A percentile compares a stretch with the other conserved stretches of the same genome.
Conservation (phyloP, 1,140 invertebrate species). For the Drosophila sp. region DNA sequence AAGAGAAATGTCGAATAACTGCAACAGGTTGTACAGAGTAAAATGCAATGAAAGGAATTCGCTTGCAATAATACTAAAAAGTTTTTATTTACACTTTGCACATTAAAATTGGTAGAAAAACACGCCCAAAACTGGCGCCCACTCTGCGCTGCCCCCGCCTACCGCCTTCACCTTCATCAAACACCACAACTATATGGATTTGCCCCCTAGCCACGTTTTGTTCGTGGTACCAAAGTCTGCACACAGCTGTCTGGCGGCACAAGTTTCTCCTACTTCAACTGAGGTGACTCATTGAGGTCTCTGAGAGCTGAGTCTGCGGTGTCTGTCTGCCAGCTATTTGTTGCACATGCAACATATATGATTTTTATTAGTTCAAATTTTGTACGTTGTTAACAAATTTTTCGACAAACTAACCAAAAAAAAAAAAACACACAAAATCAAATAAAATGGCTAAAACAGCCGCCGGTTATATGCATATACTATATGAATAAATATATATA, state of each 20-base stretch:
- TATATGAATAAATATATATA: slow-evolving; percentile 42
- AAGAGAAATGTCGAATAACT: background rate
- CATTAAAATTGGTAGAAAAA: background rate
- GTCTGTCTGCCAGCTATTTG: slow-evolving; percentile 71
- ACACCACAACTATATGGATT: background rate
- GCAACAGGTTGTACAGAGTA: slow-evolving; percentile 5
- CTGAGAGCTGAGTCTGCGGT: slow-evolving; percentile 8
- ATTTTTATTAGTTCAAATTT: slow-evolving; percentile 75
- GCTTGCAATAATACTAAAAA: slow-evolving; percentile 3
- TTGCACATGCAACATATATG: slow-evolving; percentile 65
- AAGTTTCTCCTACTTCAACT: slow-evolving; percentile 26
- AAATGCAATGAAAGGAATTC: slow-evolving; percentile 7
- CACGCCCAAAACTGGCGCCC: slow-evolving; percentile 8
- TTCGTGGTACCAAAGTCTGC: slow-evolving; percentile 44
- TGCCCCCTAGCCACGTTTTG: slow-evolving; percentile 4
- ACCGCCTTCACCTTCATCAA: background rate
- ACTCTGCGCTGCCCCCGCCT: background rate
- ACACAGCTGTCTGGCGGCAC: slow-evolving; percentile 73
- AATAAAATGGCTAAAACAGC: slow-evolving; percentile 54
- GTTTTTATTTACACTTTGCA: slow-evolving; percentile 10
- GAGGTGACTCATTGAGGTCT: slow-evolving; percentile 75
- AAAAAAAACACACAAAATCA: background rate
- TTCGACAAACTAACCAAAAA: slow-evolving; percentile 18
- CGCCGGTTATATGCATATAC: slow-evolving; percentile 62
- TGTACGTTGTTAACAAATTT: slow-evolving; percentile 39